Evolutionary conservation across 2,888 invertebrate genomes (phyloP).

Genomic region (Agriopis marginaria): DNA sequence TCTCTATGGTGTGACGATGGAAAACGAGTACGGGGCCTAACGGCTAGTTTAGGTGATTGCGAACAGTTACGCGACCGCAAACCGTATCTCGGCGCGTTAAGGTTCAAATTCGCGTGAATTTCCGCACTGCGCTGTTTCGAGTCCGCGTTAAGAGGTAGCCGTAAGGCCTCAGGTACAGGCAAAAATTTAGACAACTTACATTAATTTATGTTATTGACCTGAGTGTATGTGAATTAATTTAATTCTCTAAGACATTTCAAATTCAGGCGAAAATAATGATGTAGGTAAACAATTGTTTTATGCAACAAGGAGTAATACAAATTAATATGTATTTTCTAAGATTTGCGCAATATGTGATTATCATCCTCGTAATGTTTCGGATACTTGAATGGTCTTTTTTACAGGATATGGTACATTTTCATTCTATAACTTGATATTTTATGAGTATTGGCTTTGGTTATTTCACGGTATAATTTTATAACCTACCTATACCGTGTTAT

Average conservation of each 20-base stretch:
- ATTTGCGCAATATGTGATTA: background rate
- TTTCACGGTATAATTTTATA: constrained; percentile 76
- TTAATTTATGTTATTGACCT: no score
- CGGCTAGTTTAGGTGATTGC: background rate
- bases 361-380: background rate
- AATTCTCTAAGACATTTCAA: background rate
- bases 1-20: background rate
- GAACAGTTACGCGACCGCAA: no score
- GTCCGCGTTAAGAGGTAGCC: no score
- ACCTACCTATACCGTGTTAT: constrained; percentile 52
- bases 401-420: constrained; percentile 48
- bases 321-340: background rate
- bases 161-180: no score
- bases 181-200: no score
- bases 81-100: no score
- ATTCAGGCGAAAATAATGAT: background rate
- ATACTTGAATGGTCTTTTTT: constrained; percentile 25
- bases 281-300: background rate
- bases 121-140: no score
- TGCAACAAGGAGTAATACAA: background rate
- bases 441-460: constrained; percentile 75
- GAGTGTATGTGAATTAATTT: background rate
- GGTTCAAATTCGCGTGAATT: no score
- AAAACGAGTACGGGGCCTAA: background rate
- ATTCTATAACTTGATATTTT: constrained; percentile 59